Conservation (phyloP, 1,140 invertebrate species). For the Drosophila orena region DNA sequence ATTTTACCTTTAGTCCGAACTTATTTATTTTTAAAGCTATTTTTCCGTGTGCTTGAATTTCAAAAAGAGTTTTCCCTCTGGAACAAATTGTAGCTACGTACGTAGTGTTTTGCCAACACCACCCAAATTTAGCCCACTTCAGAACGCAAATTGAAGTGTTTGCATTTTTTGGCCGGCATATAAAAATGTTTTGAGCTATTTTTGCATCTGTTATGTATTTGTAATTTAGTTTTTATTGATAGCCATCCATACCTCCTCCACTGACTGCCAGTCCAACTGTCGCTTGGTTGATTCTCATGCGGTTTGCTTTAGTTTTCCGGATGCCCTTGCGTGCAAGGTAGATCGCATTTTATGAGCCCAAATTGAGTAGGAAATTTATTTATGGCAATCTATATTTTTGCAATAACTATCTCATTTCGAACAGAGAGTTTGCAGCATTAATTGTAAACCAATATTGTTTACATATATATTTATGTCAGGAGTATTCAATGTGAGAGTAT, state of each 20-base stretch:
- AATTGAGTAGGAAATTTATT: constrained; percentile 9
- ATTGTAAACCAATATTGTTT: not conserved
- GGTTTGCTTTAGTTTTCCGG: constrained; percentile 8
- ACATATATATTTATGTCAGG: not conserved
- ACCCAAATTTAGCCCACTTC: constrained; percentile 1
- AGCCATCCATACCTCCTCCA: constrained; percentile 3
- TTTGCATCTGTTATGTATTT: constrained; percentile 66
- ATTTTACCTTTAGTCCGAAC: not conserved
- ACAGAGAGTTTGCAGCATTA: constrained; percentile 1
- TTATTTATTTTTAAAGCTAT: constrained; percentile 22
- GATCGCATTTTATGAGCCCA: constrained; percentile 6
- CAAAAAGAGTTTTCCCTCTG: constrained; percentile 15
- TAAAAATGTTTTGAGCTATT: constrained; percentile 51
- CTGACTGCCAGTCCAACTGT: constrained; percentile 6
- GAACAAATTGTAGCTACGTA: constrained; percentile 39
- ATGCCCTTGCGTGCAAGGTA: constrained; percentile 6
- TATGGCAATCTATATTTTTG: not conserved
- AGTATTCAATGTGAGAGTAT: not conserved
- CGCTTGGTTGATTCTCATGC: constrained; percentile 41
- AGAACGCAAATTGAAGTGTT: constrained; percentile 65
- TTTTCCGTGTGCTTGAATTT: constrained; percentile 27
- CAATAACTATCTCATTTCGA: constrained; percentile 15
- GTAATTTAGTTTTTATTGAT: constrained; percentile 74
- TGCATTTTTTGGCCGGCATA: constrained; percentile 53
- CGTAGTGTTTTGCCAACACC: constrained; percentile 14